Percentiles rank a stretch among this genome's conserved stretches.
These are phyloP conservation scores for Cossypha niveicapilla DNA, from an alignment of 2,797 vertebrate genomes.

Conservation along the genomic window DNA sequence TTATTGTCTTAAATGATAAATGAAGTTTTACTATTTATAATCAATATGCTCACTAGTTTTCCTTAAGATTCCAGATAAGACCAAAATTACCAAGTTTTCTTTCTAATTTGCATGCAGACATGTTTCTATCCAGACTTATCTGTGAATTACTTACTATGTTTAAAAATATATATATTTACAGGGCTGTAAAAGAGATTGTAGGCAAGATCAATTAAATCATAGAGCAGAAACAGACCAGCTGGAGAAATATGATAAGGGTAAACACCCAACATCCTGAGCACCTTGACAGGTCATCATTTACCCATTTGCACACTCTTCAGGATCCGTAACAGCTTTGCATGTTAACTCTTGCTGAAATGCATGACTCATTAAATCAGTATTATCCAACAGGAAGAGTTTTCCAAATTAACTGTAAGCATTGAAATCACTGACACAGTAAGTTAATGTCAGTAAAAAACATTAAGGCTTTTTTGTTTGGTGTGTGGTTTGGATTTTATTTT, in stretches of 20 bases:
- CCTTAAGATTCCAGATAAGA: not conserved
- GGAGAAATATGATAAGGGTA: not conserved
- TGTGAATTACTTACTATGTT: not conserved
- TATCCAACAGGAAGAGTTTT: not conserved
- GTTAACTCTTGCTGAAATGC: not conserved
- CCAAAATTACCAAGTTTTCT: not conserved
- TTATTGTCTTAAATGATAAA: not conserved
- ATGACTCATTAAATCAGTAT: not conserved
- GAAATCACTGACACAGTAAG: not conserved
- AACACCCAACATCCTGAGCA: not conserved
- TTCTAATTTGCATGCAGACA: not conserved
- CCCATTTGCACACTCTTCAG: not conserved
- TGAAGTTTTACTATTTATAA: not conserved
- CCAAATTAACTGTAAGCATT: not conserved
- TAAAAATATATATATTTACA: not conserved
- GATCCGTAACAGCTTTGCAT: not conserved
- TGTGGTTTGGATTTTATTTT: not conserved
- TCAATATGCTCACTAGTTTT: not conserved
- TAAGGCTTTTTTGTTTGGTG: fast-evolving
- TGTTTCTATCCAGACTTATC: not conserved
- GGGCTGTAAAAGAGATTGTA: not conserved
- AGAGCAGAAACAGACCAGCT: not conserved
- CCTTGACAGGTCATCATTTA: not conserved
- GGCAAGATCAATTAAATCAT: not conserved
- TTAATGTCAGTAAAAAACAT: not conserved